phyloP scores from a whole-genome alignment of 1,140 invertebrate genomes.

The Drosophila lowei region DNA sequence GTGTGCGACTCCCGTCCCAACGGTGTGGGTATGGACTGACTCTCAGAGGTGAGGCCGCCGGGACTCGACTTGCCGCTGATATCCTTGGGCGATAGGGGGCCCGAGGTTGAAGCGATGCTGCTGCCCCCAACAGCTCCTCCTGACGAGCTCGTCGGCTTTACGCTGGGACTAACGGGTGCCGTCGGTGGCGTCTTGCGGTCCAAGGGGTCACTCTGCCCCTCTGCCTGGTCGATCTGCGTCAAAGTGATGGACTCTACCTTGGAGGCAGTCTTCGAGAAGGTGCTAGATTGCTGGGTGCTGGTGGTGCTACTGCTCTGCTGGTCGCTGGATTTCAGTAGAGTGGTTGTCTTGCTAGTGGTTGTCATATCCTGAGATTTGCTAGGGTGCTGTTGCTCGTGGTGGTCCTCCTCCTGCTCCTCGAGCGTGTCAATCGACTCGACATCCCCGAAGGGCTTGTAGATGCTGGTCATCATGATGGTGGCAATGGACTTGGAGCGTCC shows the following conservation, averaged over 20 bases:
- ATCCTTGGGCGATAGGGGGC: slow-evolving; percentile 77
- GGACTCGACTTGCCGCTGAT: slow-evolving; percentile 82
- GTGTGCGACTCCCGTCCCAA: slow-evolving; percentile 74
- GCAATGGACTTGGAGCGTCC: slow-evolving; percentile 80
- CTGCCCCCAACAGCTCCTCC: slow-evolving; percentile 10
- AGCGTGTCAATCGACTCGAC: slow-evolving; percentile 43
- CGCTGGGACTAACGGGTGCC: slow-evolving; percentile 76
- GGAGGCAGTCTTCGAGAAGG: slow-evolving; percentile 34
- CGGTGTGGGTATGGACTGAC: slow-evolving; percentile 82
- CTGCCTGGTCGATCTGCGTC: slow-evolving; percentile 55
- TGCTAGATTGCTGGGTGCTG: slow-evolving; percentile 20
- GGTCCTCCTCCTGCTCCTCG: slow-evolving; percentile 54
- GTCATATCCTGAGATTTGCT: neutral
- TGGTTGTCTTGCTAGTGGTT: slow-evolving; percentile 42
- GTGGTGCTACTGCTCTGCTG: slow-evolving; percentile 43
- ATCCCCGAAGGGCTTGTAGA: slow-evolving; percentile 77
- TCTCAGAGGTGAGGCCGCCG: slow-evolving; percentile 77
- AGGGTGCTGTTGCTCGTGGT: slow-evolving; percentile 23
- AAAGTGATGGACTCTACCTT: slow-evolving; percentile 68
- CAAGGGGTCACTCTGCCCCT: slow-evolving; percentile 19
- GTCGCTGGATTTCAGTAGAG: slow-evolving; percentile 50
- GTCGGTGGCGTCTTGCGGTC: slow-evolving; percentile 80
- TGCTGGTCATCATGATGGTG: slow-evolving; percentile 83
- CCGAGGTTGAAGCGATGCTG: slow-evolving; percentile 67
- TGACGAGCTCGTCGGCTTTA: slow-evolving; percentile 45